Evolutionary conservation across 2,113 vertebrate species (phyloP).

Genomic region (Xiphophorus couchianus): DNA sequence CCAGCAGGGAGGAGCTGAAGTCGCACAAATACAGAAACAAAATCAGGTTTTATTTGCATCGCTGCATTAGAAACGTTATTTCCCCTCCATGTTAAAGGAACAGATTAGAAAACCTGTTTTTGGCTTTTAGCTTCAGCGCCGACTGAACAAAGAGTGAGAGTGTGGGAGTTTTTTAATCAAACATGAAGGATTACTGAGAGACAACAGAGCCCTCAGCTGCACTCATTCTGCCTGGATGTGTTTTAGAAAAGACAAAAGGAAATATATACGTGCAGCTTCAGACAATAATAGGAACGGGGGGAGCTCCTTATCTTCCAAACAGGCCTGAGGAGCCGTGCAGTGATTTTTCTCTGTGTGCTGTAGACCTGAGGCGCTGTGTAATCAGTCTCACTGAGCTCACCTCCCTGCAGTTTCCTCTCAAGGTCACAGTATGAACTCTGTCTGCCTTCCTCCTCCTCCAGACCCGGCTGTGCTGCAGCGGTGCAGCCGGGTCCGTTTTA

Average conservation of each 20-base stretch:
- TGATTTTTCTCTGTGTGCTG: neutral
- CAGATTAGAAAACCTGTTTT: neutral
- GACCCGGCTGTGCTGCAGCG: neutral
- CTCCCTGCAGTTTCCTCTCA: conserved; percentile 29
- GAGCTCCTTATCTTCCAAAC: conserved; percentile 17
- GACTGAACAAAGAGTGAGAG: neutral
- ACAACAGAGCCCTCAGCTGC: neutral
- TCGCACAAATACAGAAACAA: neutral
- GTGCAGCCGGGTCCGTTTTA: no score
- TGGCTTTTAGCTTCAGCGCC: neutral
- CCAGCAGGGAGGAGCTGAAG: neutral
- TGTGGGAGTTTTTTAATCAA: neutral
- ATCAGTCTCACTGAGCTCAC: conserved; percentile 5
- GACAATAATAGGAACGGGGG: neutral
- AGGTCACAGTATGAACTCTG: conserved; percentile 25
- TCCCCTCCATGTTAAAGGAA: neutral
- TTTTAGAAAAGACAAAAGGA: neutral
- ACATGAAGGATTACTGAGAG: neutral
- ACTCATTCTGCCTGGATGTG: neutral
- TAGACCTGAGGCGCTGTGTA: conserved; percentile 17
- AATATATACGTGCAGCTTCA: neutral
- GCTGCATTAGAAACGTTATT: no score
- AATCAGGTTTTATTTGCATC: no score
- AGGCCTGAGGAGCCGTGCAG: neutral
- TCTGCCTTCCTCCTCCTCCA: neutral